These are phyloP conservation scores for Pyrocephalus nanus DNA, from an alignment of 2,797 vertebrate species.

Conservation along the genomic window DNA sequence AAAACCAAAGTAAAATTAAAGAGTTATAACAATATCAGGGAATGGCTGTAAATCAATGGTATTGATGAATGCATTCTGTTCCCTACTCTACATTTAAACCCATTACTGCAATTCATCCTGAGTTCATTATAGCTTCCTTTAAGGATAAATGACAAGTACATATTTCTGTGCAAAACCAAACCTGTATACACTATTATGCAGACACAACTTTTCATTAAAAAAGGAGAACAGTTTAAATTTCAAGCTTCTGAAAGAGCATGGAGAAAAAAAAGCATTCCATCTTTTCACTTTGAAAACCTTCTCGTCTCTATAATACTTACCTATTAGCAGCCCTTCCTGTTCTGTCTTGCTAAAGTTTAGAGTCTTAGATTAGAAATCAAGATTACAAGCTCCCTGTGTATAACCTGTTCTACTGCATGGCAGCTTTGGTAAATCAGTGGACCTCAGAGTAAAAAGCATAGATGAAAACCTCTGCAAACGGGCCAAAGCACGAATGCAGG, in stretches of 20 bases:
- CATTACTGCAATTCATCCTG: neutral
- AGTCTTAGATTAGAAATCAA: neutral
- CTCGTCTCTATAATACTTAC: neutral
- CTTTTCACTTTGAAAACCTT: neutral
- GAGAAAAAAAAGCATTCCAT: neutral
- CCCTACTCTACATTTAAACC: neutral
- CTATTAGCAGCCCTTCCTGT: neutral
- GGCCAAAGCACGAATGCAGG: neutral
- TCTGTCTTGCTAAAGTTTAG: neutral
- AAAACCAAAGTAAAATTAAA: neutral
- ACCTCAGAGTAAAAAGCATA: neutral
- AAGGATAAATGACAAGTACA: neutral
- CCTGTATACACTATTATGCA: neutral
- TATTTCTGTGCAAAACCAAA: neutral
- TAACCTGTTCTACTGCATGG: neutral
- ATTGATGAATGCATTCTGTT: neutral
- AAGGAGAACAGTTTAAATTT: neutral
- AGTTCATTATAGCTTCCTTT: neutral
- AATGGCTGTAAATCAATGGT: neutral
- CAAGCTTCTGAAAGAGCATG: neutral
- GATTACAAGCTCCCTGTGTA: neutral
- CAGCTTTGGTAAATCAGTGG: neutral
- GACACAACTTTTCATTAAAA: neutral
- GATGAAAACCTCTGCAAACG: neutral
- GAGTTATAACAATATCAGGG: neutral